Evolutionary conservation across 2,888 invertebrate genomes (phyloP), one percentile per base, ranked within the genome.

Genomic region (Mongoloraphidia duomilia): DNA sequence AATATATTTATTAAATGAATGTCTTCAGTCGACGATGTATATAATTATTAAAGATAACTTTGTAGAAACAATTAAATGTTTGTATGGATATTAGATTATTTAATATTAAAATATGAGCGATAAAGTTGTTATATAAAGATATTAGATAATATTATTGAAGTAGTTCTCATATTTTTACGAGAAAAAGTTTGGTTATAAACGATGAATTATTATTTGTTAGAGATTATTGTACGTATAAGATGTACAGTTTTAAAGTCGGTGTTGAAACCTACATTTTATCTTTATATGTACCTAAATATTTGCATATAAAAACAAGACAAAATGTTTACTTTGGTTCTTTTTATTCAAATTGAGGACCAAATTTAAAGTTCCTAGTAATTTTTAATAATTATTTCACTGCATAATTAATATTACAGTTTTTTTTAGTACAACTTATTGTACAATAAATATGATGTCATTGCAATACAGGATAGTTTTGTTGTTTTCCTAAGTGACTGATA

Each of bases 1-100:
- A 48, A 48, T 41, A 46, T 36, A 64, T 62, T 65, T 62, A 62
- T 63, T 62, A 61, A 62, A 61, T 66, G 65, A 58, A 53, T 63
- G 66, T 62, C 65, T 60, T 57, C 59, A 62, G 61, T 55, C 58
- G 59, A 64, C 60, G 49, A 51, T 60, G 58, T 61, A 62, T 53
- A 58, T 54, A 58, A 56, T 54, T 44, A 26, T 26, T 26, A 26
- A 26, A 26, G 26, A 26, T 26, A 26, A 26, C 26, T 26, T 54
- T 60, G 53, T 55, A 61, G 64, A 64, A 63, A 64, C 63, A 64
- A 62, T 58, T 52, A 54, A 44, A 50, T 58, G 54, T 49, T 56
- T 56, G 52, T 55, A 52, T 49, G 54, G 51, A 46, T 50, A 52
- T 53, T 37, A 52, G 49, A 57, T 49, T 44, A 55, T 55, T 47